Evolutionary conservation across 2,888 invertebrate species (phyloP).

Genomic region (Margaritifera margaritifera): DNA sequence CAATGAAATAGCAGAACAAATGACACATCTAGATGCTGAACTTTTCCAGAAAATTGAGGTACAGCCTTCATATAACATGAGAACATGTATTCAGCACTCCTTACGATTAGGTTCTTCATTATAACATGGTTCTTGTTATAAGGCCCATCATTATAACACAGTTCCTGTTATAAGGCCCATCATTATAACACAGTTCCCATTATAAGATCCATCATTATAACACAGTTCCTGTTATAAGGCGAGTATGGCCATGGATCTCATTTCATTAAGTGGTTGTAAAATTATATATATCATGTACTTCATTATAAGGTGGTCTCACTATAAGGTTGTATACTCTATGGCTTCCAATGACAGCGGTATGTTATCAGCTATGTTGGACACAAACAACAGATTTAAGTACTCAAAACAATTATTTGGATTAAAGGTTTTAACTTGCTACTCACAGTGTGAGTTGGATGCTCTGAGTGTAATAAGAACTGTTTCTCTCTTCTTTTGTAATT

Average conservation of each 20-base stretch:
- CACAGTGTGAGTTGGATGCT: too few relatives aligned
- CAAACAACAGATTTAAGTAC: too few relatives aligned
- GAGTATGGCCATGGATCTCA: too few relatives aligned
- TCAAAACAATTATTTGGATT: too few relatives aligned
- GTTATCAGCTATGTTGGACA: too few relatives aligned
- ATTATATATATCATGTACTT: not conserved
- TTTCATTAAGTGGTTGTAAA: not conserved
- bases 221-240: not conserved
- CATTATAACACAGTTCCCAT: too few relatives aligned
- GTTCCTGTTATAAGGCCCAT: not conserved
- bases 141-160: not conserved
- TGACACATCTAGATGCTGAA: slow-evolving; percentile 96
- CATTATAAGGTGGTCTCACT: too few relatives aligned
- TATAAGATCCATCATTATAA: not conserved
- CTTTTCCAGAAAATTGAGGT: slow-evolving; percentile 94
- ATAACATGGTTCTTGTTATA: not conserved
- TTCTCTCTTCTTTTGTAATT: too few relatives aligned
- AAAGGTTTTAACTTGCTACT: too few relatives aligned
- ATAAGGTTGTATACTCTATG: too few relatives aligned
- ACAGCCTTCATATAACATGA: slow-evolving; percentile 1
- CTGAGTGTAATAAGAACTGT: too few relatives aligned
- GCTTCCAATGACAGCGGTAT: too few relatives aligned
- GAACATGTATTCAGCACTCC: not conserved
- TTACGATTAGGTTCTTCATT: not conserved
- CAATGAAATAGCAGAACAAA: slow-evolving; percentile 96